Evolutionary conservation across 2,797 vertebrate species (phyloP).

Genomic region (Glyptemys insculpta): DNA sequence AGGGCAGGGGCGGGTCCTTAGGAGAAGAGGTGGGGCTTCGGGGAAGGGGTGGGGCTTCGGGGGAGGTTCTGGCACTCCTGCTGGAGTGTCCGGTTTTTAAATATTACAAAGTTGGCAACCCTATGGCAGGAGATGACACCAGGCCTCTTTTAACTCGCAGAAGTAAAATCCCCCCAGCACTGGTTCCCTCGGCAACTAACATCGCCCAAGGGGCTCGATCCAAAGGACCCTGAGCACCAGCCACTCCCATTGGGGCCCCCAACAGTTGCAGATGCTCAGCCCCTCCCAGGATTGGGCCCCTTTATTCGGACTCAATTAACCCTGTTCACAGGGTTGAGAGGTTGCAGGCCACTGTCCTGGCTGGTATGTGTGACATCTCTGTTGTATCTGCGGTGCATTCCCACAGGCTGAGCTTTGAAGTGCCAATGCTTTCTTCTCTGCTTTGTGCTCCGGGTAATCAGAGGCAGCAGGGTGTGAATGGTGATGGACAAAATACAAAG

Average conservation of each 20-base stretch:
- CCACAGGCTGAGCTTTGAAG: neutral
- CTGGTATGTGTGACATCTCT: neutral
- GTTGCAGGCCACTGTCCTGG: neutral
- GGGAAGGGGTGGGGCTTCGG: too few relatives aligned
- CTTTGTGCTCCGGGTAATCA: neutral
- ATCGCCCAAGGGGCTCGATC: neutral
- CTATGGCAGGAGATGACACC: neutral
- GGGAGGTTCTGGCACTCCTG: too few relatives aligned
- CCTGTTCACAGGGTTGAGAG: neutral
- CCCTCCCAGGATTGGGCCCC: neutral
- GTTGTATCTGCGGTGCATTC: neutral
- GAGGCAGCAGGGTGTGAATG: neutral
- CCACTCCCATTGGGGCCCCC: neutral
- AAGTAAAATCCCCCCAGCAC: neutral
- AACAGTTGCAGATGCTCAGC: neutral
- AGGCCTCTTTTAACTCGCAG: neutral
- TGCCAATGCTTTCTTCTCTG: neutral
- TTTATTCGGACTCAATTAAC: neutral
- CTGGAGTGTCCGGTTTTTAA: too few relatives aligned
- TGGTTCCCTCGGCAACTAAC: neutral
- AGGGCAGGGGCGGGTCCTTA: too few relatives aligned
- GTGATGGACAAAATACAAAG: neutral
- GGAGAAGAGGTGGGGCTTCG: too few relatives aligned
- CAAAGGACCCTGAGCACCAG: neutral
- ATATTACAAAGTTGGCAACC: too few relatives aligned